phyloP scores from a whole-genome alignment of 2,888 invertebrate species.

The Therioaphis trifolii region DNA sequence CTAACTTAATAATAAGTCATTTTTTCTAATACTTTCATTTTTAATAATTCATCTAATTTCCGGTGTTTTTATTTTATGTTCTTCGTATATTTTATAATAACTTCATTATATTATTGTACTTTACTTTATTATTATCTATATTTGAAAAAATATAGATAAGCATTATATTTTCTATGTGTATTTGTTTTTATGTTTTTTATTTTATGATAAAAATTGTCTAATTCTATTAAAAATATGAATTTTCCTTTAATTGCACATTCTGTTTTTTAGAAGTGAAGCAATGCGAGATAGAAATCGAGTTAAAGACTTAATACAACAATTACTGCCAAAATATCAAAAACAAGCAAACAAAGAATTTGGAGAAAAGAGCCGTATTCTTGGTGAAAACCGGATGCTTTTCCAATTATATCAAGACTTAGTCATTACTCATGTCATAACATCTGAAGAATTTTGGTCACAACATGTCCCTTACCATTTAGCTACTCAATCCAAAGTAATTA shows the following conservation, averaged over 20 bases:
- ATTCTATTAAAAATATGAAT: not conserved
- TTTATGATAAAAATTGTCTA: too few relatives aligned
- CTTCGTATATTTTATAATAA: too few relatives aligned
- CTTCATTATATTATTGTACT: too few relatives aligned
- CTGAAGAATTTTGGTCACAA: constrained; percentile 98
- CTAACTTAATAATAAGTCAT: too few relatives aligned
- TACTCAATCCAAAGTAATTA: constrained; percentile 77
- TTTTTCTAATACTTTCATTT: too few relatives aligned
- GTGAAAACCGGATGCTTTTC: constrained; percentile 89
- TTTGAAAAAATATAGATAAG: too few relatives aligned
- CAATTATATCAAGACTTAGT: constrained; percentile 97
- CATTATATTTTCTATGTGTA: too few relatives aligned
- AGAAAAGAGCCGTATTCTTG: constrained; percentile 86
- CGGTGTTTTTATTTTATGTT: too few relatives aligned
- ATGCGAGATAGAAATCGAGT: constrained; percentile 91
- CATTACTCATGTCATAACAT: constrained; percentile 92
- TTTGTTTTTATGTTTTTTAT: constrained; percentile 1
- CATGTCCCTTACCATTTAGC: constrained; percentile 82
- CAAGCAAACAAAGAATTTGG: constrained; percentile 91
- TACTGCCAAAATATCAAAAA: constrained; percentile 92
- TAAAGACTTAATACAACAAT: constrained; percentile 88
- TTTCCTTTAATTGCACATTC: not conserved
- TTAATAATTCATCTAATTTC: too few relatives aligned
- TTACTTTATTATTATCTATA: too few relatives aligned
- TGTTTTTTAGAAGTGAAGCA: constrained; percentile 73